Evolutionary conservation across 1,140 invertebrate genomes (phyloP), one percentile per base, ranked within the genome.

Genomic region (Tetramorium alpestre): DNA sequence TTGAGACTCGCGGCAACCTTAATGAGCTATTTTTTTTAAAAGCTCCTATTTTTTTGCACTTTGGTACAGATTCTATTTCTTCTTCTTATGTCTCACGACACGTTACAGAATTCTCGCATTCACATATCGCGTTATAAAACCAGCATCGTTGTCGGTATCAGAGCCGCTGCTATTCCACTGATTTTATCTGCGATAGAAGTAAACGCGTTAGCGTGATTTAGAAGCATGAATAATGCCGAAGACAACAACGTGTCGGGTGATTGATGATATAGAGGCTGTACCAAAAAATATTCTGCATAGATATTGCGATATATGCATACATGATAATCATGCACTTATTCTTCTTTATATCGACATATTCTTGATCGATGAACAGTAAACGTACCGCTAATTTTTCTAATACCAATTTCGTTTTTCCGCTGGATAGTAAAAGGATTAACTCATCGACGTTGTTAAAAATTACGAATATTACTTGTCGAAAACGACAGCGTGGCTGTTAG

Each of bases 141-240:
- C 54, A 60, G 22, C 47, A 84, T 62, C 25, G 41, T 60, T 62
- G 54, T 84, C 38, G 13, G 13, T 10, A 38, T 0, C 54, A 54
- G 54, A 7, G 22, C 25, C 16, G 33, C 5, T 80, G 38, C 25
- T 51, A 22, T 82, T 62, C 72, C 28, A 5, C 25, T 38, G 80
- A 49, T 84, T 84, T 84, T 84, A 75, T 60, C 41, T 33, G 18
- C 41, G 69, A 22, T 60, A 54, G 38, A 58, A 73, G 69, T 60
- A 60, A 60, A 84, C 64, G 41, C 69, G 54, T 84, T 73, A 75
- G 41, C 69, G 56, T 84, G 80, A 84, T 84, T 84, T 75, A 75
- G 69, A 72, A 54, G 38, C 69, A 49, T 75, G 80, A 84, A 75
- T 60, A 75, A 60, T 73, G 69, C 18, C 80, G 25, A 49, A 44